These are phyloP conservation scores for Colletes latitarsis DNA, from an alignment of 1,140 invertebrate species.

Conservation along the genomic window DNA sequence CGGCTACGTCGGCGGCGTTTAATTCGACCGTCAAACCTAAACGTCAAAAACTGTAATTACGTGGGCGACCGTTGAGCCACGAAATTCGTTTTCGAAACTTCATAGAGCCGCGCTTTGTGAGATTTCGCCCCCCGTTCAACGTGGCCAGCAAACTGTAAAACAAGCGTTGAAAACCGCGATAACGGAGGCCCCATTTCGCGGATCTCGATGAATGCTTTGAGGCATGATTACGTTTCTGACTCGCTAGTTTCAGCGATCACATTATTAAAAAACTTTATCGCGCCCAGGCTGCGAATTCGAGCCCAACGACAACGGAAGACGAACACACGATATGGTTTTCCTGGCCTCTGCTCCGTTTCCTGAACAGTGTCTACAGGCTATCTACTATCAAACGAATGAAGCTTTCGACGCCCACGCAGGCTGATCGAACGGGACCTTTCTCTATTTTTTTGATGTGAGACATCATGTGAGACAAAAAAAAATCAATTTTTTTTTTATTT, in stretches of 20 bases:
- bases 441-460: too few relatives aligned
- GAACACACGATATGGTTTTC: too few relatives aligned
- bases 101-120: slow-evolving; percentile 26
- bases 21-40: slow-evolving; percentile 44
- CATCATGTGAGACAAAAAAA: too few relatives aligned
- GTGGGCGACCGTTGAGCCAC: slow-evolving; percentile 18
- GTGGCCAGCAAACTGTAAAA: slow-evolving; percentile 36
- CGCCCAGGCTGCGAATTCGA: neutral
- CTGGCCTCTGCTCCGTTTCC: too few relatives aligned
- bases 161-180: slow-evolving; percentile 37
- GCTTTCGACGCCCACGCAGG: too few relatives aligned
- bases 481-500: too few relatives aligned
- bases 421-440: too few relatives aligned
- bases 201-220: slow-evolving; percentile 35
- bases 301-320: neutral
- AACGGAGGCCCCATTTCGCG: neutral
- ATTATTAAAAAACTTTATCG: slow-evolving; percentile 50
- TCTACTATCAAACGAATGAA: too few relatives aligned
- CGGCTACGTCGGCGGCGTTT: neutral
- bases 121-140: neutral
- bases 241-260: slow-evolving; percentile 2
- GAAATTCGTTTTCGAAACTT: slow-evolving; percentile 44
- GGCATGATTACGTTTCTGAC: slow-evolving; percentile 23
- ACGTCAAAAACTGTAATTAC: slow-evolving; percentile 45
- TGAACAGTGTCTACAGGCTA: neutral